Evolutionary conservation across 2,888 invertebrate genomes (phyloP).

Genomic region (Melieria crassipennis): DNA sequence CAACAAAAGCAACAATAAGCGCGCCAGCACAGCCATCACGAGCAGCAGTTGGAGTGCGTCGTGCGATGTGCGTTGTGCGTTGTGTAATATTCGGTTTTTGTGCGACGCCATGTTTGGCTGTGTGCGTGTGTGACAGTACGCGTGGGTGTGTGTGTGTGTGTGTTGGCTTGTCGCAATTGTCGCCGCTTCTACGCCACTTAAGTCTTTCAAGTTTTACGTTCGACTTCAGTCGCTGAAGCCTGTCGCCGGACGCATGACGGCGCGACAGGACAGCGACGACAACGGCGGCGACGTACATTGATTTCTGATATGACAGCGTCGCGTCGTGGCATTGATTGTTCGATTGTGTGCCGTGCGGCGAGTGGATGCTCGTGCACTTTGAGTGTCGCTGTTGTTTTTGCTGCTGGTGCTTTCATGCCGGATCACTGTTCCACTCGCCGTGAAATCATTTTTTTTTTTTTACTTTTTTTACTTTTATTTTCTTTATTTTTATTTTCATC

Average conservation of each 20-base stretch:
- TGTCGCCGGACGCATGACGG: background rate
- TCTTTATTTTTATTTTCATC: too few relatives aligned
- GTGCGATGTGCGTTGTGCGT: background rate
- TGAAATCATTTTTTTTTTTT: too few relatives aligned
- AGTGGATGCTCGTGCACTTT: background rate
- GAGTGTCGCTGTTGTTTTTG: background rate
- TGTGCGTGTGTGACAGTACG: background rate
- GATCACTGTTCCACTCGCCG: too few relatives aligned
- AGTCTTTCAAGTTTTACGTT: background rate
- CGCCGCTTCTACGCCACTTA: constrained; percentile 2
- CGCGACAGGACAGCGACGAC: background rate
- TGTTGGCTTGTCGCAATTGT: background rate
- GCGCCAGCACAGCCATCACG: background rate
- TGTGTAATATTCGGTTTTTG: background rate
- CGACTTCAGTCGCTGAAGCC: background rate
- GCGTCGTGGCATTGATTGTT: constrained; percentile 10
- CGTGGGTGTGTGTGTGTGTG: background rate
- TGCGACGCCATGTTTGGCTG: background rate
- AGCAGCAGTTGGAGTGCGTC: background rate
- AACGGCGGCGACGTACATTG: background rate
- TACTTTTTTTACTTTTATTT: too few relatives aligned
- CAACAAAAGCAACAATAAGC: background rate
- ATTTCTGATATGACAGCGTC: constrained; percentile 19
- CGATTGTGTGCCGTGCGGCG: background rate
- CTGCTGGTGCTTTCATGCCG: too few relatives aligned